A percentile compares a stretch with the other conserved stretches of the same genome.
Conservation (phyloP, 2,113 vertebrate species). For the Trichomycterus rosablanca region DNA sequence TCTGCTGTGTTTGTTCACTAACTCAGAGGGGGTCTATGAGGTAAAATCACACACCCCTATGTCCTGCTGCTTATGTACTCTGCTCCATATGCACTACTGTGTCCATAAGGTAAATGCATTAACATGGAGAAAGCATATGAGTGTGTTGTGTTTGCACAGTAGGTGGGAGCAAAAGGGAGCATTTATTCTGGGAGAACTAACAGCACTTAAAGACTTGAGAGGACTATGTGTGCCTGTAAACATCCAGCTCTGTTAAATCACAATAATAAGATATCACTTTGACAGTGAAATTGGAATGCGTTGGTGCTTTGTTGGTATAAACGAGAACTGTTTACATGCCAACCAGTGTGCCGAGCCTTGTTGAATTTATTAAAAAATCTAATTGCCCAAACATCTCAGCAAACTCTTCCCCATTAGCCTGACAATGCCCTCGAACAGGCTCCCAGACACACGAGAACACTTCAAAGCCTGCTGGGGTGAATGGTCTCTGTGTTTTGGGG, state of each 20-base stretch:
- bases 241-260: not conserved
- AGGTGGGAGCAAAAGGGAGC: not conserved
- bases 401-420: conserved; percentile 41
- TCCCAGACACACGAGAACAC: conserved; percentile 38
- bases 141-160: conserved; percentile 12
- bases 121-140: conserved; percentile 13
- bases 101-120: conserved; percentile 28
- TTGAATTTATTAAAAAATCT: conserved; percentile 35
- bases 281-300: not conserved
- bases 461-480: conserved; percentile 41
- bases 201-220: not conserved
- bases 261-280: no score
- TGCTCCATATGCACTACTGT: not conserved
- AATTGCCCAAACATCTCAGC: conserved; percentile 41
- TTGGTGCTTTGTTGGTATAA: no score
- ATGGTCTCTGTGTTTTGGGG: conserved; percentile 40
- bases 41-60: not conserved
- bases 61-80: conserved; percentile 1
- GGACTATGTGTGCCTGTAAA: not conserved
- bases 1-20: no score
- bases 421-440: conserved; percentile 36
- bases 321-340: conserved; percentile 18
- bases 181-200: not conserved
- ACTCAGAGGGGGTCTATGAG: not conserved
- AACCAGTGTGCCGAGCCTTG: conserved; percentile 1